Evolutionary conservation across 2,113 vertebrate species (phyloP), one percentile per base, ranked within the genome.

Genomic region (Crotalus horridus): DNA sequence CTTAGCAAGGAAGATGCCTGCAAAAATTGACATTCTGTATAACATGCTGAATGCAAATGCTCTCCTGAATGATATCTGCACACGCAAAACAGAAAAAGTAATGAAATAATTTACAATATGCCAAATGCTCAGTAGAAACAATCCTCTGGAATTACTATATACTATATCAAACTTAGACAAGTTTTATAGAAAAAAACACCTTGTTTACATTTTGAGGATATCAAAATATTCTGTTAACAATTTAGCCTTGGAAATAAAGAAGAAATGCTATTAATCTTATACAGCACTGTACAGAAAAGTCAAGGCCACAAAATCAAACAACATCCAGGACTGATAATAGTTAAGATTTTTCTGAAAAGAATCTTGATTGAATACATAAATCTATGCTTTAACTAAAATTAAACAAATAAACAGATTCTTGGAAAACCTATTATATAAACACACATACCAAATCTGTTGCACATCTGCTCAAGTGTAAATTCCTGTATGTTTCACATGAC

Each of bases 221-320:
- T 93, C 90, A 94, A 95, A 95, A 93, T 91, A 94, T 59, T 91
- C 87, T 90, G 51, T 85, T 11, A 92, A 21, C 91, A 93, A 39
- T 92, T 91, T 91, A 94, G 54, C 95, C 93, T 95, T 96, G 96
- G 96, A 94, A 93, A 89, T 89, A 88, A 91, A 86, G 89, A 94
- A 90, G 46, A 85, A 85, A 29, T 58, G 86, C 29, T 92, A 92
- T 94, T 95, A 87, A 94, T 74, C 89, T 86, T 23, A n/a, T n/a
- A 88, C 61, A 96, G 85, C 89, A 92, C 43, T 90, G 88, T 64
- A 33, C 64, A 93, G 1, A 92, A 55, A 93, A 95, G 81, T 96
- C 96, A 96, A 97, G 95, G 96, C 92, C 95, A 96, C 93, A 87
- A 95, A n/a, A 29, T 0, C 20, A 85, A 93, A 58, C 59, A 92